Percentiles rank a stretch among this genome's conserved stretches.
Evolutionary conservation across 2,113 vertebrate species (phyloP).

Genomic region (Lathamus discolor): DNA sequence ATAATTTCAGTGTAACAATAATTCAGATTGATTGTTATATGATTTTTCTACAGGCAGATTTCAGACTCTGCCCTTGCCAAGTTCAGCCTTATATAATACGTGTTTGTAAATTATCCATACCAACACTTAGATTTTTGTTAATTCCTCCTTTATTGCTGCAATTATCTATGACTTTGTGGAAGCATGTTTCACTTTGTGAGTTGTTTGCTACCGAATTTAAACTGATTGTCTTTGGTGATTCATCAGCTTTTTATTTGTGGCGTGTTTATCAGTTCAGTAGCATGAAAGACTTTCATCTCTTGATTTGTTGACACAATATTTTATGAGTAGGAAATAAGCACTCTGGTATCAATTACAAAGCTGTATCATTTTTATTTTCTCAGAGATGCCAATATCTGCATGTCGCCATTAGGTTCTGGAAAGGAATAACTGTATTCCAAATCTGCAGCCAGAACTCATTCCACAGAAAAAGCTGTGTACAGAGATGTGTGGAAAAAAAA

Average conservation of each 20-base stretch:
- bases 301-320: neutral
- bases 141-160: neutral
- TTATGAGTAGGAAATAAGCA: neutral
- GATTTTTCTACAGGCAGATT: neutral
- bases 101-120: neutral
- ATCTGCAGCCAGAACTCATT: neutral
- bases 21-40: neutral
- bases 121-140: neutral
- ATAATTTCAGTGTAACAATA: neutral
- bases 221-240: neutral
- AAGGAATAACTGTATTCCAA: neutral
- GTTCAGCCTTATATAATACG: neutral
- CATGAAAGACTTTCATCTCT: neutral
- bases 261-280: neutral
- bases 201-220: neutral
- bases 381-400: neutral
- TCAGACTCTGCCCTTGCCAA: neutral
- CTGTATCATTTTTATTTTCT: neutral
- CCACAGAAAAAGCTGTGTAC: neutral
- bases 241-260: neutral
- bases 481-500: neutral
- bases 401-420: neutral
- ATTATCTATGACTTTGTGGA: neutral
- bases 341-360: neutral
- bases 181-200: neutral